Conservation (phyloP, 2,113 vertebrate genomes). For the Salvelinus alpinus region DNA sequence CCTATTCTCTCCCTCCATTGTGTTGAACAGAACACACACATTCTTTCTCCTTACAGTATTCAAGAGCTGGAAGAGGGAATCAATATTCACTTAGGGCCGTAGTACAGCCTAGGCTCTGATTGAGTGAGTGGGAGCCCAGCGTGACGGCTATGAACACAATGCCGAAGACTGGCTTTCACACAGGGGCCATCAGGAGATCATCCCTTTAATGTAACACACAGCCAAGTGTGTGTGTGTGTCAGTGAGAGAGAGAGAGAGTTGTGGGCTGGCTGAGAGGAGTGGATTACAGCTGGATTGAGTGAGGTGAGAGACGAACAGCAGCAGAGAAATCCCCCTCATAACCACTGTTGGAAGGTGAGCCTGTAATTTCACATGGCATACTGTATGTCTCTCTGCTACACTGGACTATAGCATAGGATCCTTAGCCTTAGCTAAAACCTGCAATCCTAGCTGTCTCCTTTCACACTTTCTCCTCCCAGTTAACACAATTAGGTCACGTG, state of each 20-base stretch:
- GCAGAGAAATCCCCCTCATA: constrained; percentile 61
- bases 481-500: constrained; percentile 22
- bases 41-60: background rate
- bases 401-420: background rate
- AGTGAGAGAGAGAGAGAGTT: constrained; percentile 21
- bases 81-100: constrained; percentile 1
- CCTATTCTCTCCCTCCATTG: background rate
- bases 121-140: constrained; percentile 68
- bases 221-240: constrained; percentile 15
- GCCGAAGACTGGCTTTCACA: constrained; percentile 39
- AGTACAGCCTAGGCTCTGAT: constrained; percentile 63
- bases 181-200: constrained; percentile 66
- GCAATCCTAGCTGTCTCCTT: constrained; percentile 45
- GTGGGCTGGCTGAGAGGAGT: constrained; percentile 50
- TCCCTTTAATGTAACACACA: constrained; percentile 28
- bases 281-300: constrained; percentile 63
- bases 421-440: constrained; percentile 29
- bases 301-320: constrained; percentile 59
- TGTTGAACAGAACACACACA: background rate
- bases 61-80: background rate
- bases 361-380: constrained; percentile 67
- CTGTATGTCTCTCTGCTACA: constrained; percentile 46
- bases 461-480: constrained; percentile 62
- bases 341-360: constrained; percentile 64
- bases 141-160: constrained; percentile 64